Evolutionary conservation across 92 coral and sea anemone genomes (phyloP), one percentile per base, ranked within the genome.

Genomic region (Porites divaricata): DNA sequence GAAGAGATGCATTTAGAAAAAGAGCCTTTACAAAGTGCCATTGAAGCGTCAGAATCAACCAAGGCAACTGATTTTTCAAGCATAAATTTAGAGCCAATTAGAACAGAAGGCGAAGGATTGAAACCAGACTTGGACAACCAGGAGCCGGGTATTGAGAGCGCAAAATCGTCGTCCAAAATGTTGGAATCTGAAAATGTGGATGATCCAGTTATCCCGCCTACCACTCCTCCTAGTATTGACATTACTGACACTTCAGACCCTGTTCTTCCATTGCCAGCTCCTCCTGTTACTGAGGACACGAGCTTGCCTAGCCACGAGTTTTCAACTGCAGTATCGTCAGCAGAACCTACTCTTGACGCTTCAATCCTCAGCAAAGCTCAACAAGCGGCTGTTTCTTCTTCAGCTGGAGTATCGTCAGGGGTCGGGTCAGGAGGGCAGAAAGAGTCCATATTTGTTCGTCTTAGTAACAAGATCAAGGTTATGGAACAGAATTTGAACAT

Each of bases 381-480:
- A 22, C 94, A 87, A 72, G 95, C 81, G 1, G 75, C 75, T 20
- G 72, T 35, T 35, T 35, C 76, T 9, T 63, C 93, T 2, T 78
- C 86, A 69, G 77, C 86, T 20, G 81, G 86, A 35, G 26, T 81
- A 65, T 78, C 86, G 4, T 74, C 87, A 53, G 84, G 87, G 65
- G 88, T 91, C 24, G 93, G 93, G 28, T 85, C 90, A 70, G 91
- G 95, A 35, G 88, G 91, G 25, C 98, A 95, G 63, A 97, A 97
- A 89, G 99, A 97, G 78, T 97, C 99, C 16, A 92, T 97, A 54
- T 97, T 97, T 89, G 93, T 97, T 56, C 96, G 98, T 63, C 95
- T 97, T 65, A 95, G 98, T 52, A 97, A 95, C 93, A 95, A 96
- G 79, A 95, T 97, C 77, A 97, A 97, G 90, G 97, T 95, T 45